These are phyloP conservation scores for Glareola pratincola DNA, from an alignment of 2,113 vertebrate genomes.

Conservation along the genomic window DNA sequence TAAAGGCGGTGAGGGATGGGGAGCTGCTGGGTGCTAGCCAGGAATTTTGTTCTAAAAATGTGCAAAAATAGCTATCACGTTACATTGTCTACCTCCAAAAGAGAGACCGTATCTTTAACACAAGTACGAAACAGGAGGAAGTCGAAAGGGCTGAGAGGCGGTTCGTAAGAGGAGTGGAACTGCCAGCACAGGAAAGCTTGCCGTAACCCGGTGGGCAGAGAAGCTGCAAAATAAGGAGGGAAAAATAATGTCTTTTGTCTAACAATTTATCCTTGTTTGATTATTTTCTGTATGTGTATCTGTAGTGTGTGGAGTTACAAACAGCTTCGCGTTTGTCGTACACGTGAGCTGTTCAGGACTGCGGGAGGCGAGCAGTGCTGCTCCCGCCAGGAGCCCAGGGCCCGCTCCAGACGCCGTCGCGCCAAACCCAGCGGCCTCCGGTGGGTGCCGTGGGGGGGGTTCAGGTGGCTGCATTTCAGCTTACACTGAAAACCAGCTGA, in stretches of 20 bases:
- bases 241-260: not conserved
- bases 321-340: not conserved
- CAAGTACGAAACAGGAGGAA: not conserved
- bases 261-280: not conserved
- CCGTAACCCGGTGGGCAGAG: not conserved
- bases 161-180: not conserved
- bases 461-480: rapidly evolving
- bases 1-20: not conserved
- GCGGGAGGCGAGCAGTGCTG: not conserved
- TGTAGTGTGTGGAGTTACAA: not conserved
- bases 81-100: not conserved
- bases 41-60: not conserved
- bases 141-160: not conserved
- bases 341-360: not conserved
- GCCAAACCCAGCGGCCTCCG: too few relatives aligned
- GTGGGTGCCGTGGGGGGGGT: not conserved
- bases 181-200: not conserved
- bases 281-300: not conserved
- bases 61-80: rapidly evolving
- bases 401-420: not conserved
- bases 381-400: not conserved
- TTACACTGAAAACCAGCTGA: not conserved
- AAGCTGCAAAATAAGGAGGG: not conserved
- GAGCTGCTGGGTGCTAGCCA: not conserved
- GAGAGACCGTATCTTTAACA: rapidly evolving